Evolutionary conservation across 2,888 invertebrate species (phyloP), one percentile per base, ranked within the genome.

Genomic region (Caenorhabditis doughertyi): DNA sequence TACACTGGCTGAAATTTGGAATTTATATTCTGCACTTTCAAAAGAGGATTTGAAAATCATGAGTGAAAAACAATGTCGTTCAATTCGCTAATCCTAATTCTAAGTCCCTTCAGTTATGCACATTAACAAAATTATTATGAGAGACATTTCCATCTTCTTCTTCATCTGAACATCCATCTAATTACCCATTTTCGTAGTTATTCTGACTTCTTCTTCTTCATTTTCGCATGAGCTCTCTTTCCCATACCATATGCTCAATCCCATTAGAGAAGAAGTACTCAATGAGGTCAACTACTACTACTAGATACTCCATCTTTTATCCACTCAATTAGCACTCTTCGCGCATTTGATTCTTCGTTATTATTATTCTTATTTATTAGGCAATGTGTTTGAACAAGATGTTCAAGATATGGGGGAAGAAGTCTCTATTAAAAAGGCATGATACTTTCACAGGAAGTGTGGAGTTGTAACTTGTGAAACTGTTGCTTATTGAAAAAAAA

Each of bases 1-100:
- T 0, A 92, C 89, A 13, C 85, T 87, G 9, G 90, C 91, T 91
- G 86, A 72, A 90, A 9, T 39, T 11, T 7, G 32, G 4, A 9
- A 32, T 32, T 32, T 32, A 9, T 32, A 32, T 32, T 32, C 32
- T 32, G 32, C n/a, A n/a, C n/a, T n/a, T n/a, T n/a, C n/a, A n/a
- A n/a, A n/a, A n/a, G n/a, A n/a, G n/a, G n/a, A n/a, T n/a, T n/a
- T n/a, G n/a, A n/a, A n/a, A n/a, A n/a, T n/a, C n/a, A n/a, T n/a
- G n/a, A n/a, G n/a, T n/a, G n/a, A n/a, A n/a, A n/a, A n/a, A n/a
- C n/a, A n/a, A n/a, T n/a, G n/a, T n/a, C n/a, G n/a, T 35, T 35
- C 35, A 35, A 9, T 44, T 49, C 25, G 16, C 9, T 13, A 55
- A 11, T 9, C 23, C 51, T 23, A 65, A 51, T 49, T 18, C 11